These are phyloP conservation scores for Hypanus sabinus DNA, from an alignment of 2,113 vertebrate genomes.

Conservation along the genomic window DNA sequence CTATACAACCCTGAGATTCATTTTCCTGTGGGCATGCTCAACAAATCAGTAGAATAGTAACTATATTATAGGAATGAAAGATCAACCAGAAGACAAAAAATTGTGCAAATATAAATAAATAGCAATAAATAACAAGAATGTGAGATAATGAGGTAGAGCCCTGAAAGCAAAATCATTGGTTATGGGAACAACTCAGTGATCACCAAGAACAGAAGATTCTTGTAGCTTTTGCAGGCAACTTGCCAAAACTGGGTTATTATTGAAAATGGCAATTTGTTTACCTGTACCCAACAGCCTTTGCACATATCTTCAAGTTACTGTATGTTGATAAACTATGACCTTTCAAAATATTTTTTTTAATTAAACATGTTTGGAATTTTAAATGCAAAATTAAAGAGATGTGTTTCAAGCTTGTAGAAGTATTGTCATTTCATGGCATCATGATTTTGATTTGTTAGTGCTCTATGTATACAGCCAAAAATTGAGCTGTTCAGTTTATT, in stretches of 20 bases:
- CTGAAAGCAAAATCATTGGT: too few species aligned
- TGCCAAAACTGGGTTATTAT: not conserved
- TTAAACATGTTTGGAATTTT: not conserved
- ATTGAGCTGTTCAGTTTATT: too few species aligned
- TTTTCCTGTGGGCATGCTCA: too few species aligned
- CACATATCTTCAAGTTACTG: not conserved
- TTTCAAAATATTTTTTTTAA: not conserved
- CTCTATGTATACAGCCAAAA: too few species aligned
- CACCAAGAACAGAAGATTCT: not conserved
- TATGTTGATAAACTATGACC: not conserved
- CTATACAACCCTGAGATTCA: too few species aligned
- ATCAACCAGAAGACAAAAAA: too few species aligned
- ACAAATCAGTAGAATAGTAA: too few species aligned
- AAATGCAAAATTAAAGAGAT: not conserved
- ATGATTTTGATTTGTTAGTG: not conserved
- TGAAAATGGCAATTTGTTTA: not conserved
- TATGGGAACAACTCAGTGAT: too few species aligned
- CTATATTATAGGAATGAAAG: too few species aligned
- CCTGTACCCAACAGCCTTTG: not conserved
- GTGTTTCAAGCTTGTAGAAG: not conserved
- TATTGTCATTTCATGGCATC: not conserved
- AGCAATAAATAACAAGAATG: too few species aligned
- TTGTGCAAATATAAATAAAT: too few species aligned
- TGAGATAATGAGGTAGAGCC: too few species aligned
- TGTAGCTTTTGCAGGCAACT: not conserved